Percentiles rank a stretch among this genome's conserved stretches.
Evolutionary conservation across 1,140 invertebrate genomes (phyloP).

Genomic region (Drosophila rhopaloa): DNA sequence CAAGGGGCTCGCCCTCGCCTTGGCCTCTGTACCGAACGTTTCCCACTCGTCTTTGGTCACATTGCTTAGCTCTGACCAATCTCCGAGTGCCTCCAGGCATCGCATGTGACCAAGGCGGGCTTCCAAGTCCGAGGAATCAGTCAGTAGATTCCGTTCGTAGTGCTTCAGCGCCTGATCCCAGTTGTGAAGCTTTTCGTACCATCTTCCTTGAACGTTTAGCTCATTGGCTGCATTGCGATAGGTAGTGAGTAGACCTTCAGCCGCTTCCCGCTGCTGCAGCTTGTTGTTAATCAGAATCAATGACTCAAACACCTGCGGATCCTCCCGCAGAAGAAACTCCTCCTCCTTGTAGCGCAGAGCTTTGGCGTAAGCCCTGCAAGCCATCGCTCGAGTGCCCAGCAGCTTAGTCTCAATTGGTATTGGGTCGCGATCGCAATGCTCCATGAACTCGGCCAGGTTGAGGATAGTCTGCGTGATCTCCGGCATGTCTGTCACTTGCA

Average conservation of each 20-base stretch:
- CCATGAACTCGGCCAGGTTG: constrained; percentile 99
- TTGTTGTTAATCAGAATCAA: constrained; percentile 99
- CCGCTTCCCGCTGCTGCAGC: constrained; percentile 98
- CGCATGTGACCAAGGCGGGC: constrained; percentile 97
- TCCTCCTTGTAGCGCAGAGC: constrained; percentile 99
- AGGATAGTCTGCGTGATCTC: constrained; percentile 99
- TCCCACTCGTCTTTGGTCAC: constrained; percentile 92
- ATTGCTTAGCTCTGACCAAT: constrained; percentile 95
- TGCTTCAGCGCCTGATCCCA: constrained; percentile 98
- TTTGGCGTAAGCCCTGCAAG: constrained; percentile 95
- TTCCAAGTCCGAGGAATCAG: constrained; percentile 90
- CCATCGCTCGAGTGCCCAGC: constrained; percentile 92
- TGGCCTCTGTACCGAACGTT: constrained; percentile 88
- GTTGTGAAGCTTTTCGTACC: constrained; percentile 99
- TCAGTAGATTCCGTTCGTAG: constrained; percentile 90
- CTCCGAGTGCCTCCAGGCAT: constrained; percentile 97
- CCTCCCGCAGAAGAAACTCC: constrained; percentile 90
- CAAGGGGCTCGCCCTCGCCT: constrained; percentile 94
- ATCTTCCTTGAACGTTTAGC: constrained; percentile 93
- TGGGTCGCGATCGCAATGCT: constrained; percentile 98
- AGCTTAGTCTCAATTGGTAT: constrained; percentile 95
- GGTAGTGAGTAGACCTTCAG: constrained; percentile 96
- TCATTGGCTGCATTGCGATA: constrained; percentile 88
- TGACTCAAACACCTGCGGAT: constrained; percentile 94
- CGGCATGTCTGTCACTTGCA: constrained; percentile 96